phyloP scores from a whole-genome alignment of 2,113 vertebrate genomes.

The Tetrax tetrax region DNA sequence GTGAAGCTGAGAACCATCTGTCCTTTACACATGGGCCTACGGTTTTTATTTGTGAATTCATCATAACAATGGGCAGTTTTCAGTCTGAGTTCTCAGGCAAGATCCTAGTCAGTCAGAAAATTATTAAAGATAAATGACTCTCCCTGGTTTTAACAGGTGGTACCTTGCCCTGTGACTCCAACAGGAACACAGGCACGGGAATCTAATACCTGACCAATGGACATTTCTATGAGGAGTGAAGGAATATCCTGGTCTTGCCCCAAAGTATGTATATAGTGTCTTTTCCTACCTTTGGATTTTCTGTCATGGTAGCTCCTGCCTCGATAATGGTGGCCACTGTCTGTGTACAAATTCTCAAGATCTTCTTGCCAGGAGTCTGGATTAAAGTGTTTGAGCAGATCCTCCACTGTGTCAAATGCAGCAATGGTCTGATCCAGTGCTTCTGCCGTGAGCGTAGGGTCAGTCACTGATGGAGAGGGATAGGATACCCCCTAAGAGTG shows the following conservation, averaged over 20 bases:
- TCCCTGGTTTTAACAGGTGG: neutral
- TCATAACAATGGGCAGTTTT: neutral
- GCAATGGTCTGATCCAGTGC: constrained; percentile 89
- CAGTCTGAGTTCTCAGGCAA: neutral
- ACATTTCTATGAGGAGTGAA: neutral
- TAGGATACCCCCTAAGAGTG: constrained; percentile 76
- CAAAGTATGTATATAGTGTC: neutral
- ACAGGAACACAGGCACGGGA: neutral
- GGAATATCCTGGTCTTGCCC: neutral
- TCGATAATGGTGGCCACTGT: constrained; percentile 80
- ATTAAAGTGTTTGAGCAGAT: constrained; percentile 87
- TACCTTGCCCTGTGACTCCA: neutral
- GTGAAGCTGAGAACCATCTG: constrained; percentile 32
- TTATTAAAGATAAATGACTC: neutral
- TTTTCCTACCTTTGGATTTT: constrained; percentile 87
- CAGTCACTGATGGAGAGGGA: constrained; percentile 78
- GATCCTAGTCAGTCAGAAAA: neutral
- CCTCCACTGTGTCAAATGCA: constrained; percentile 90
- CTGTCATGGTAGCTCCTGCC: constrained; percentile 89
- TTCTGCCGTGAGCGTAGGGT: constrained; percentile 80
- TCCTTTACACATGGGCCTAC: neutral
- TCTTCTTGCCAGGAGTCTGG: constrained; percentile 93
- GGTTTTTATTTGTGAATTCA: neutral
- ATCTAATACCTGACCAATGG: neutral
- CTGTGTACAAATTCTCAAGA: constrained; percentile 87